phyloP scores from a whole-genome alignment of 1,140 invertebrate species.

The Glossosoma conforme region DNA sequence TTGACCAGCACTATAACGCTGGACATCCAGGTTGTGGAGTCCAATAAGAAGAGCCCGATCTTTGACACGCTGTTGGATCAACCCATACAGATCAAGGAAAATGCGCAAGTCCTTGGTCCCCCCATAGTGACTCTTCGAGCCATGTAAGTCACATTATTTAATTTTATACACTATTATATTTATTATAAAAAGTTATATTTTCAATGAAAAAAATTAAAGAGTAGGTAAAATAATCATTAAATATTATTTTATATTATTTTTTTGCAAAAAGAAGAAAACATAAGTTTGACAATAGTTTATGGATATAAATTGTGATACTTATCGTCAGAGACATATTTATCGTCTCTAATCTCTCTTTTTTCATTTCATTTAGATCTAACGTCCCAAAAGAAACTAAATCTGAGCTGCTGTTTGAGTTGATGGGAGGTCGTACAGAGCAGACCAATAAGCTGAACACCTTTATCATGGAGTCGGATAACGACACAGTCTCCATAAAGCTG shows the following conservation, averaged over 20 bases:
- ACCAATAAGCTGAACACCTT: conserved; percentile 78
- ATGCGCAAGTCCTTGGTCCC: conserved; percentile 61
- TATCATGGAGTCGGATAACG: conserved; percentile 62
- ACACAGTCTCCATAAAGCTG: conserved; percentile 67
- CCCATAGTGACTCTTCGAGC: conserved; percentile 66
- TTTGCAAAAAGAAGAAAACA: too few relatives aligned
- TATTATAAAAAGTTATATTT: not conserved
- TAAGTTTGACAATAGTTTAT: too few relatives aligned
- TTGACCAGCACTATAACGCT: conserved; percentile 65
- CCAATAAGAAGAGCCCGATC: conserved; percentile 79
- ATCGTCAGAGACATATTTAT: too few relatives aligned
- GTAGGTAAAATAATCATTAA: too few relatives aligned
- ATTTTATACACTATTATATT: not conserved
- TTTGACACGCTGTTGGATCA: conserved; percentile 56
- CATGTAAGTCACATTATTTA: conserved; percentile 47
- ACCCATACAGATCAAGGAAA: conserved; percentile 66
- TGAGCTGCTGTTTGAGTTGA: conserved; percentile 71
- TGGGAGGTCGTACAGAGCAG: conserved; percentile 73
- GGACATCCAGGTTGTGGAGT: conserved; percentile 78
- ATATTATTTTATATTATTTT: too few relatives aligned
- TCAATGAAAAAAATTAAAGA: too few relatives aligned
- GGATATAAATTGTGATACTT: too few relatives aligned
- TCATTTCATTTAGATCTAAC: conserved; percentile 58
- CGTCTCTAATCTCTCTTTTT: too few relatives aligned
- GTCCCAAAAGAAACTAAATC: conserved; percentile 65